Base-by-base conservation (phyloP, 92 coral and sea anemone species). In the Heteractis magnifica region DNA sequence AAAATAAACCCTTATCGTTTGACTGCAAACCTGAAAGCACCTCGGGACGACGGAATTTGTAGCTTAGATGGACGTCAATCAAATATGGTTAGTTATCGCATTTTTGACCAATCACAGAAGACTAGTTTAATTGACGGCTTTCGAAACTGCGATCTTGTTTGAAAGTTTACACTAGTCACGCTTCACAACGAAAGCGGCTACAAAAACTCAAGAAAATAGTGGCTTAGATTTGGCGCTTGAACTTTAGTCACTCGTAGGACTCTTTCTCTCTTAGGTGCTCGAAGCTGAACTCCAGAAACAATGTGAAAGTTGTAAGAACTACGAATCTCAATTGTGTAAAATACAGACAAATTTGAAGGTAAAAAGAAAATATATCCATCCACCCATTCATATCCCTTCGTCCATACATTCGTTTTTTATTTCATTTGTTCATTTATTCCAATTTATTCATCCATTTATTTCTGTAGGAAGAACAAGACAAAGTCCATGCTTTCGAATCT, bases 221-320 rank as follows among this genome's bases (percentile, higher is more conserved):
- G 5, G 49, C 44, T 14, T 10, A 70, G 49, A 70, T 20, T 23
- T 5, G 20, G 5, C 18, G 11, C 14, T 71, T 71, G 75, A 71
- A 15, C 34, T 71, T 71, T 10, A 59, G 15, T 5, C 48, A 68
- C 14, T 5, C 1, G 3, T 5, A 50, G 44, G 44, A 34, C 44
- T 50, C 20, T 76, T 64, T 76, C 65, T 18, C 20, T 9, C 23
- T 64, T 18, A 96, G 99, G 90, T 90, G 49, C 87, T 91, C 8
- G 94, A 92, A 74, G 97, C 93, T 65, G 98, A 96, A 77, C 81
- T 96, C n/a, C 85, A 90, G 88, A 94, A 94, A 52, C 90, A 94
- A 82, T 94, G 99, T 26, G 93, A 94, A 78, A 89, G 98, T 75
- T 96, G 99, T 80, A 86, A 82, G 10, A 94, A 96, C 79, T 96